phyloP scores from a whole-genome alignment of 2,113 vertebrate species.

The Eleginops maclovinus region DNA sequence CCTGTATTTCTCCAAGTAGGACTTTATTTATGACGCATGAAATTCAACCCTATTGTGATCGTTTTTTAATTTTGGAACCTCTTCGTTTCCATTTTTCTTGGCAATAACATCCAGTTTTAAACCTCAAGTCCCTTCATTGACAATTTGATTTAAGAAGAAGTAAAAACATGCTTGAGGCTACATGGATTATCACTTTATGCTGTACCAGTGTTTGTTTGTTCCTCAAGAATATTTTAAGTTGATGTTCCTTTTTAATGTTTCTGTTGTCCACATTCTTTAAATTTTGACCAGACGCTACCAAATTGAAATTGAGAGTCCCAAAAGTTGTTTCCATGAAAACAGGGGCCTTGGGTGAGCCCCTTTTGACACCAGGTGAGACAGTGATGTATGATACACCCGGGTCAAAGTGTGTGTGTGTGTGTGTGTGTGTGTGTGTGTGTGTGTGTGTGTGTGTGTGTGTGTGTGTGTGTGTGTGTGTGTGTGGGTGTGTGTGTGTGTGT shows the following conservation, averaged over 20 bases:
- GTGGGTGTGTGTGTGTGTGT: background rate
- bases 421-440: background rate
- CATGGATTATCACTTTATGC: background rate
- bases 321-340: slow-evolving; percentile 48
- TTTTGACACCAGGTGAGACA: slow-evolving; percentile 55
- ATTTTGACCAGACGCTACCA: slow-evolving; percentile 28
- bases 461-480: slow-evolving; percentile 7
- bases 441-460: slow-evolving; percentile 7
- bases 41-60: too few species aligned
- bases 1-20: too few species aligned
- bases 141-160: background rate
- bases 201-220: background rate
- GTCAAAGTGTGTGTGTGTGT: slow-evolving; percentile 30
- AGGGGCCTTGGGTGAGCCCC: slow-evolving; percentile 20
- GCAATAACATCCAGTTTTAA: background rate
- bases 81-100: too few species aligned
- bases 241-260: background rate
- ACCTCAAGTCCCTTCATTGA: slow-evolving; percentile 9
- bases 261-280: slow-evolving; percentile 36
- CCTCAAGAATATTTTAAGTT: background rate
- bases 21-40: too few species aligned
- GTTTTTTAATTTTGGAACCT: too few species aligned
- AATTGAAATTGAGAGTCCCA: slow-evolving; percentile 5
- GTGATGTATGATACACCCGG: slow-evolving; percentile 54
- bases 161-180: background rate